Evolutionary conservation across 2,888 invertebrate genomes (phyloP), one percentile per base, ranked within the genome.

Genomic region (Epirrhoe alternata): DNA sequence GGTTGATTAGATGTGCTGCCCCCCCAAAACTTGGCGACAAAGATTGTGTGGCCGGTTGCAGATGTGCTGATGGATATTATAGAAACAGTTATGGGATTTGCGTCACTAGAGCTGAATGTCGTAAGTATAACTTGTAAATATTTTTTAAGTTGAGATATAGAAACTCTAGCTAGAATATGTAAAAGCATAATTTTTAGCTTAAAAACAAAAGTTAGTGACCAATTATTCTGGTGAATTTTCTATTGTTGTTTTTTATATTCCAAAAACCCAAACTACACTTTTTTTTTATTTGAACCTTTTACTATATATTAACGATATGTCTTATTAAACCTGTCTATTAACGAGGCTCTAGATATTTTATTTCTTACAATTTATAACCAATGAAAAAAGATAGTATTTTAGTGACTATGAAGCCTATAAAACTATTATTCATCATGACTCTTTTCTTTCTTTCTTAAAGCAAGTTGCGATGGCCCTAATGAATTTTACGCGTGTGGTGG

Each of bases 11-110:
- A 47, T 83, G 80, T 59, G 63, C 42, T 5, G 62, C 72, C 0
- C 77, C 77, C 5, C 82, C 77, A 0, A 42, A 78, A 64, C 52
- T 71, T 5, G 82, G 81, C 8, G 77, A 78, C 50, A 66, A 75
- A 1, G 66, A 68, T 0, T 84, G 83, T 35, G 31, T 66, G 38
- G 70, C 79, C 24, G 78, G 78, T 0, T 83, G 83, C 56, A 60
- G 71, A 2, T 71, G 71, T 52, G 57, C 57, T 45, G 71, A 71
- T n/a, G 75, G 73, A 0, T 75, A 66, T 53, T 61, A 64, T 42
- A 69, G 63, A 14, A 71, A 72, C 42, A 30, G 50, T 30, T n/a
- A 64, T 7, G 74, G 72, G 0, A 17, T 50, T 24, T 77, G 77
- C 47, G 65, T 75, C 6, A 70, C 73, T 1, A 58, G 54, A 31